These are phyloP conservation scores for Sebastes fasciatus DNA, from an alignment of 2,113 vertebrate genomes.

Conservation along the genomic window DNA sequence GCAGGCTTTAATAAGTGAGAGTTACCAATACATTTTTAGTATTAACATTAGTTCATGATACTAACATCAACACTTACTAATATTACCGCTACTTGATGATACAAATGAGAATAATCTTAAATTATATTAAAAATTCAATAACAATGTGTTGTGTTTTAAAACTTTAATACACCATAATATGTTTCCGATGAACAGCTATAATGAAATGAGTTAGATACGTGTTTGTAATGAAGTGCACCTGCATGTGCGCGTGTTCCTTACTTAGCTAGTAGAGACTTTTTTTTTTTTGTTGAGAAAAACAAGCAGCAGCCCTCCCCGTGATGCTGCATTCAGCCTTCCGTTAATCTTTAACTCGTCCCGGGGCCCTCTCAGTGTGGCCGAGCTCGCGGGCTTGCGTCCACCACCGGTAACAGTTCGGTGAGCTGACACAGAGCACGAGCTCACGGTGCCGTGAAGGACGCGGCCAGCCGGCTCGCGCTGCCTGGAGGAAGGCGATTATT, in stretches of 20 bases:
- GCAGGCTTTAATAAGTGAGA: background rate
- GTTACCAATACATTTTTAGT: background rate
- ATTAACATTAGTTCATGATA: too few species aligned
- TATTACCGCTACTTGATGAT: background rate
- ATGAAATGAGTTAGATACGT: background rate
- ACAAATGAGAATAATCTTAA: background rate
- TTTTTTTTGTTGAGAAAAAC: constrained; percentile 7
- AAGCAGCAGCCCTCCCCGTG: constrained; percentile 17
- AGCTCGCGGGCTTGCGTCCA: constrained; percentile 10
- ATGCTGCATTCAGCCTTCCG: constrained; percentile 30
- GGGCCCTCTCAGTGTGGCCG: constrained; percentile 4
- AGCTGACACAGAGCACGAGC: constrained; percentile 58
- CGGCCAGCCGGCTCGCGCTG: constrained; percentile 23
- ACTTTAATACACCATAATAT: background rate
- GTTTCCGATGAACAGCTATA: background rate
- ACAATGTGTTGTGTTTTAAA: background rate
- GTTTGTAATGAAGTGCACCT: background rate
- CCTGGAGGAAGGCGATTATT: constrained; percentile 41
- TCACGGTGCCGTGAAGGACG: constrained; percentile 63
- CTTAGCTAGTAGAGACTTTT: background rate
- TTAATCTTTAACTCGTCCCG: constrained; percentile 74
- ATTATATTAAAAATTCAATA: too few species aligned
- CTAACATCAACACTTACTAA: background rate
- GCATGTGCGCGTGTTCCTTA: background rate
- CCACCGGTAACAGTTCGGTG: constrained; percentile 54